Base-by-base conservation (phyloP, 2,888 invertebrate species). In the Apocheima hispidaria region DNA sequence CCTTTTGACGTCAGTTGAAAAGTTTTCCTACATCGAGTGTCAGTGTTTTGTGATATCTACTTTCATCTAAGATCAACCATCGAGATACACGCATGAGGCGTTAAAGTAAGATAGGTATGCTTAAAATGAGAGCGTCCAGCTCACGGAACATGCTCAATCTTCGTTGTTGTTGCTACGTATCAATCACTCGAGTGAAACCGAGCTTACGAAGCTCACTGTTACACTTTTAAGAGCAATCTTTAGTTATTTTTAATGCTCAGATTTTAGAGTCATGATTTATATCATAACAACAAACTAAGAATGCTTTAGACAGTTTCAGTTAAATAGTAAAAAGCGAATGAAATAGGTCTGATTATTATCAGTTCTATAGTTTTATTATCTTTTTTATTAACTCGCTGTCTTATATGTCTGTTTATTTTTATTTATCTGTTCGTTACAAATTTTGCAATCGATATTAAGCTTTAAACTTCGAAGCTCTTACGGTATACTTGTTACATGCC, bases 151-250 rank as follows among this genome's bases (percentile, higher is more conserved):
- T 74, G 73, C 70, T 86, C 82, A 77, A 84, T 87, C 84, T 84
- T 78, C 78, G 83, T 84, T 79, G 73, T 75, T 73, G 71, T 74
- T 71, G 65, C 68, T 75, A 72, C 73, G 78, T 80, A 83, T 85
- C 81, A 83, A 83, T 84, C 83, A 82, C 78, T 21, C 14, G 78
- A 83, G 82, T 80, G 83, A 86, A 87, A 86, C 76, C 75, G 65
- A 66, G 72, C 44, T 40, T 51, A 40, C 38, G 12, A 10, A 52
- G 51, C 46, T 38, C n/a, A 60, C 46, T 50, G 40, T 14, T 44
- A 7, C 30, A 20, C 20, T 18, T 48, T 20, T 20, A 36, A 4
- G 26, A 41, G 28, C 48, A 49, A 43, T 20, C 48, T 55, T 21
- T 9, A 21, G 30, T 10, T 28, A 7, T 12, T 36, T 20, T 28